These are phyloP conservation scores for Jordanella pulchra DNA, from an alignment of 2,797 vertebrate genomes.

Conservation along the genomic window DNA sequence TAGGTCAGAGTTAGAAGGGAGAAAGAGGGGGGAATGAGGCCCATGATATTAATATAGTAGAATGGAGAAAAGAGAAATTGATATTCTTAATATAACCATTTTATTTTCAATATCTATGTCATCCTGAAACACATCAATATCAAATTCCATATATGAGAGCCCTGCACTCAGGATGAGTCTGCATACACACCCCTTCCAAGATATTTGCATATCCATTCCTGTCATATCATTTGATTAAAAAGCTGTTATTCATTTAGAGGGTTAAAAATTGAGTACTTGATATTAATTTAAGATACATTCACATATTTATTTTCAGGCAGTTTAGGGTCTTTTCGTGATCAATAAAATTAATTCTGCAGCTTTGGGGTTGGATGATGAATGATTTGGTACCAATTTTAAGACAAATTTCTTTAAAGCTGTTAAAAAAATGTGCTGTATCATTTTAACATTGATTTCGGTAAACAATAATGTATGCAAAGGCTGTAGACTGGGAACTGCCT, in stretches of 20 bases:
- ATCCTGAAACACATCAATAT: too few species aligned
- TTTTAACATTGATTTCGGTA: conserved; percentile 38
- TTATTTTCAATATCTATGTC: too few species aligned
- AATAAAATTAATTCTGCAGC: not conserved
- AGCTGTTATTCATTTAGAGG: not conserved
- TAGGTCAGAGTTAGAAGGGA: too few species aligned
- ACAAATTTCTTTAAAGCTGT: conserved; percentile 9
- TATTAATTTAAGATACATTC: not conserved
- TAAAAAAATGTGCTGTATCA: conserved; percentile 12
- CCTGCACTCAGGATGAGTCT: too few species aligned
- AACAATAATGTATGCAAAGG: conserved; percentile 40
- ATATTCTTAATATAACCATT: too few species aligned
- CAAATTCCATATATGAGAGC: too few species aligned
- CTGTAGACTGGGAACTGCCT: conserved; percentile 26
- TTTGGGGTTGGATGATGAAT: not conserved
- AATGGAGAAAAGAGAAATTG: too few species aligned
- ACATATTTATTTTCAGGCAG: not conserved
- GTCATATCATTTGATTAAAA: not conserved
- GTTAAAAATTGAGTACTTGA: not conserved
- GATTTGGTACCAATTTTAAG: conserved; percentile 13
- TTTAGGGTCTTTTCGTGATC: not conserved
- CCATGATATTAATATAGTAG: too few species aligned
- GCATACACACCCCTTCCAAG: too few species aligned
- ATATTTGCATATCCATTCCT: not conserved
- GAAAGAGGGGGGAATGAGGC: too few species aligned